A percentile compares a stretch with the other conserved stretches of the same genome.
Evolutionary conservation across 2,113 vertebrate species (phyloP).

Genomic region (Dicentrarchus labrax): DNA sequence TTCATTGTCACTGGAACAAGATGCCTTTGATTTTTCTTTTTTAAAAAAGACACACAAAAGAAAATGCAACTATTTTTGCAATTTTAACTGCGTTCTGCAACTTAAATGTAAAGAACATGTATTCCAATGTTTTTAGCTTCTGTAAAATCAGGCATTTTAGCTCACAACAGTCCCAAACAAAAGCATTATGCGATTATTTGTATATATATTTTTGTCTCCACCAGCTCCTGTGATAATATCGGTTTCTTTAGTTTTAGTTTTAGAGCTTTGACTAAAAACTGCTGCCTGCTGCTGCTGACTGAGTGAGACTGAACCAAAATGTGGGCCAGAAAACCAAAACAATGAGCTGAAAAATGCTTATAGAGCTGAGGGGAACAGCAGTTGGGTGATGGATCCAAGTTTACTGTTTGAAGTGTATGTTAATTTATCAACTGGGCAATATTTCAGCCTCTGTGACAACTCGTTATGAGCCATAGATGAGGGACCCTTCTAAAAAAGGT

Average conservation of each 20-base stretch:
- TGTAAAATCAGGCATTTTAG: no score
- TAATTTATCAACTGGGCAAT: not conserved
- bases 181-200: no score
- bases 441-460: not conserved
- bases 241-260: not conserved
- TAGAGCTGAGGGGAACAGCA: not conserved
- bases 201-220: slow-evolving; percentile 1
- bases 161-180: no score
- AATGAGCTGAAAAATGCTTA: not conserved
- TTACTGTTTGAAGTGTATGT: not conserved
- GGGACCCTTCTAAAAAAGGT: not conserved
- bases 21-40: no score
- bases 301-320: not conserved
- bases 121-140: no score
- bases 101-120: no score
- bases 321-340: not conserved
- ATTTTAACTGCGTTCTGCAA: no score
- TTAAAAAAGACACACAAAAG: no score
- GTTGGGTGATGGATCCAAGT: not conserved
- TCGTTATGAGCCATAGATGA: not conserved
- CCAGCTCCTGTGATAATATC: not conserved
- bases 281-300: no score
- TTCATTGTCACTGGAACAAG: no score
- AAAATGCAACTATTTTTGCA: no score
- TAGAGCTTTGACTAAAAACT: no score